phyloP scores from a whole-genome alignment of 2,888 invertebrate species.

The Drosophila austrosaltans region DNA sequence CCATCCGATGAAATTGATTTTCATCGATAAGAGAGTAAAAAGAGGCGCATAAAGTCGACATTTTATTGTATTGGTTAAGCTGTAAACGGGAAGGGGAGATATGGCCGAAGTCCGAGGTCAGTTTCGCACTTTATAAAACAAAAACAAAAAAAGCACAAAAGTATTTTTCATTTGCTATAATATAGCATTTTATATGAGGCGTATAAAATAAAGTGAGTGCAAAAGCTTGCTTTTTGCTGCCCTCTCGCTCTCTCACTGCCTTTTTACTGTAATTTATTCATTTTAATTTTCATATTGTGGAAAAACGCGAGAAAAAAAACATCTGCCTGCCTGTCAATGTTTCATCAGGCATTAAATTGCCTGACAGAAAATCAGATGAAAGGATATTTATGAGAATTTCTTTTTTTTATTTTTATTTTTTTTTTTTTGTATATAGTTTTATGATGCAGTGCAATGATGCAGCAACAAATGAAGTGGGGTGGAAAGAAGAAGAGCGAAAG shows the following conservation, averaged over 20 bases:
- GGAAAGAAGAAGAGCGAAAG: not conserved
- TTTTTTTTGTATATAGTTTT: not conserved
- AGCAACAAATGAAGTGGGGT: not conserved
- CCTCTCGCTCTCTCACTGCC: not conserved
- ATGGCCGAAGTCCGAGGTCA: conserved; percentile 17
- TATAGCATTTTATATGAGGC: conserved; percentile 10
- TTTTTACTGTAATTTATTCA: conserved; percentile 1
- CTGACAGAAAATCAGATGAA: conserved; percentile 4
- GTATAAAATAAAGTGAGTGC: conserved; percentile 8
- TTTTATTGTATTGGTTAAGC: conserved; percentile 52
- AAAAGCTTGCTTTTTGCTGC: not conserved
- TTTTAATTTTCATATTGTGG: conserved; percentile 2
- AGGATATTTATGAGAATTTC: not conserved
- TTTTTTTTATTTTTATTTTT: too few species aligned
- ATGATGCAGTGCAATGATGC: not conserved
- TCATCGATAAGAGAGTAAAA: conserved; percentile 56
- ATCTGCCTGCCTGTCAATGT: not conserved
- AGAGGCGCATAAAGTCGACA: conserved; percentile 60
- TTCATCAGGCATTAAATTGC: conserved; percentile 9
- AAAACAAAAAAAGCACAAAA: not conserved
- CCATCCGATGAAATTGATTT: conserved; percentile 62
- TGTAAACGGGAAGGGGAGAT: not conserved
- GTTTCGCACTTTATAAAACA: not conserved
- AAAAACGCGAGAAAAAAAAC: conserved; percentile 6
- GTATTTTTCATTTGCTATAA: conserved; percentile 1